Conservation (phyloP, 2,113 vertebrate species). For the Phalacrocorax aristotelis region DNA sequence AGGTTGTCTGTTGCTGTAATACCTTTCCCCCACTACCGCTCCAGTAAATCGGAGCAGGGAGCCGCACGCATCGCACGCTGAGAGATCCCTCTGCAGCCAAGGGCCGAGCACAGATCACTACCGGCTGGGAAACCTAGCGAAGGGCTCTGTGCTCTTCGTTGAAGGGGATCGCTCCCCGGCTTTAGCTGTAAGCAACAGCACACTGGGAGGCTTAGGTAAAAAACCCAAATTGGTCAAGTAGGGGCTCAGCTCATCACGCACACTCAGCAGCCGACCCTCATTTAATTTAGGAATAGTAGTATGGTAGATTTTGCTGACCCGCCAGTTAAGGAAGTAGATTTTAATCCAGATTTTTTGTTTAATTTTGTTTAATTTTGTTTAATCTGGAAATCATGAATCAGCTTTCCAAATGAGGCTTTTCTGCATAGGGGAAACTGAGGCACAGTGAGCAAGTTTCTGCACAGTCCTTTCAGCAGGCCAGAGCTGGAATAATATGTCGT, state of each 20-base stretch:
- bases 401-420: background rate
- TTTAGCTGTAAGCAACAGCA: background rate
- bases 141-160: background rate
- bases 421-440: background rate
- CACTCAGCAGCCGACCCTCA: background rate
- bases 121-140: background rate
- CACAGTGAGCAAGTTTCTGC: background rate
- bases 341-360: background rate
- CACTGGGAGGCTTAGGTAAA: background rate
- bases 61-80: background rate
- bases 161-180: fast-evolving
- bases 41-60: background rate
- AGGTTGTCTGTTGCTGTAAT: background rate
- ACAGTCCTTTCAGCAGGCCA: background rate
- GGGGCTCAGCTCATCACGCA: background rate
- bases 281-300: background rate
- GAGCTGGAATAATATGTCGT: background rate
- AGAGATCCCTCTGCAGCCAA: background rate
- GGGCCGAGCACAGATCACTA: background rate
- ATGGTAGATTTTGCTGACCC: background rate
- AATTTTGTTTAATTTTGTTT: background rate
- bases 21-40: background rate
- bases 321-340: background rate
- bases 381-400: background rate
- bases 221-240: background rate